Conservation (phyloP, 2,797 vertebrate species). For the Microctenopoma stevenorrisi region DNA sequence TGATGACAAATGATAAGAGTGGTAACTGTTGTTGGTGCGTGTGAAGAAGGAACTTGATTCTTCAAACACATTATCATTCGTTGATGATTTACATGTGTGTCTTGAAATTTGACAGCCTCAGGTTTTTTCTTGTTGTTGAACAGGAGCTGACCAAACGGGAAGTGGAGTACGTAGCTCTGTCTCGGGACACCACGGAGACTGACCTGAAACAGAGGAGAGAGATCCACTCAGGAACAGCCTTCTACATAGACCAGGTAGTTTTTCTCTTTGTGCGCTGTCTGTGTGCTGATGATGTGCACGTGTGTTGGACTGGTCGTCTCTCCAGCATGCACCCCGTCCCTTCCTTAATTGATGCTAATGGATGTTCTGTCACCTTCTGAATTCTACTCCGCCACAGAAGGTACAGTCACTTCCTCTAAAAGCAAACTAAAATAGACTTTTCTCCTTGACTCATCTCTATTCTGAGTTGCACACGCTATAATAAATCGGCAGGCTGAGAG, state of each 20-base stretch:
- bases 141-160: slow-evolving; percentile 95
- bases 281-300: neutral
- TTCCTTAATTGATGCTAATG: neutral
- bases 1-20: too few relatives aligned
- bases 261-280: neutral
- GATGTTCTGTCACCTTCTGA: neutral
- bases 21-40: too few relatives aligned
- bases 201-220: slow-evolving; percentile 97
- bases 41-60: too few relatives aligned
- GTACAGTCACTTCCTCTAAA: too few relatives aligned
- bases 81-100: too few relatives aligned
- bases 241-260: slow-evolving; percentile 95
- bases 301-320: neutral
- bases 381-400: neutral
- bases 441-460: neutral
- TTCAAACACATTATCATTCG: too few relatives aligned
- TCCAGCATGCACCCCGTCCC: neutral
- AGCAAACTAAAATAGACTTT: neutral
- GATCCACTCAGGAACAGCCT: slow-evolving; percentile 93
- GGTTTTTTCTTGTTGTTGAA: slow-evolving; percentile 34
- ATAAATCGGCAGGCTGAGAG: neutral
- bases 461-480: neutral
- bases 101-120: too few relatives aligned
- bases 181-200: slow-evolving; percentile 95
- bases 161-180: slow-evolving; percentile 93